These are phyloP conservation scores for Campoplex nolae DNA, from an alignment of 2,888 invertebrate species.

Conservation along the genomic window DNA sequence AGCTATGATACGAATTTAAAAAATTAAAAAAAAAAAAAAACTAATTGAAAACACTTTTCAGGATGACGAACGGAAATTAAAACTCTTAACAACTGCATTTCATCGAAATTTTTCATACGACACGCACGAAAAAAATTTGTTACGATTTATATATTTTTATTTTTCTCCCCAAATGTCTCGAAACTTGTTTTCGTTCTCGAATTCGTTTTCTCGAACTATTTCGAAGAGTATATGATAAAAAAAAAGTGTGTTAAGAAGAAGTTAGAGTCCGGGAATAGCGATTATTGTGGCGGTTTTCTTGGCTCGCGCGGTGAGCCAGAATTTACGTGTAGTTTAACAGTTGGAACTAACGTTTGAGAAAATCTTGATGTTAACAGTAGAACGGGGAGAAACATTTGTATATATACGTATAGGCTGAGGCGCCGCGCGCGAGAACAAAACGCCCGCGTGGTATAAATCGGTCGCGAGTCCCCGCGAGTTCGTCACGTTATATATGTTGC, in stretches of 20 bases:
- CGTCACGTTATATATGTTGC: constrained; percentile 76
- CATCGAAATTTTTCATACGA: not conserved
- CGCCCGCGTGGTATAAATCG: constrained; percentile 64
- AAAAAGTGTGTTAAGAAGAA: constrained; percentile 2
- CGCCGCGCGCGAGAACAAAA: constrained; percentile 43
- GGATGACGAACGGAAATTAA: too few relatives aligned
- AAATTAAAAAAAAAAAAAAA: too few relatives aligned
- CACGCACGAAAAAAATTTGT: not conserved
- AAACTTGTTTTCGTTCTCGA: not conserved
- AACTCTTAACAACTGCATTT: too few relatives aligned
- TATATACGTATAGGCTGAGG: constrained; percentile 24
- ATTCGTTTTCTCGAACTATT: constrained; percentile 7
- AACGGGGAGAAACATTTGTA: not conserved
- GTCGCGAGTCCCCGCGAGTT: constrained; percentile 68
- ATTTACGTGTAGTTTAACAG: constrained; percentile 42
- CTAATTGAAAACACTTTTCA: too few relatives aligned
- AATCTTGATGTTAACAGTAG: constrained; percentile 26
- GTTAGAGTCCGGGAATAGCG: constrained; percentile 20
- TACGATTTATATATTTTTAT: not conserved
- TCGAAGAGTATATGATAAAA: constrained; percentile 11
- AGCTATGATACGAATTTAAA: too few relatives aligned
- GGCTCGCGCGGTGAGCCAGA: constrained; percentile 44
- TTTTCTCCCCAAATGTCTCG: not conserved
- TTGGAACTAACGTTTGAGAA: not conserved
- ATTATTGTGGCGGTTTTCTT: constrained; percentile 51